Base-by-base conservation (phyloP, 2,113 vertebrate species). In the Polyodon spathula region DNA sequence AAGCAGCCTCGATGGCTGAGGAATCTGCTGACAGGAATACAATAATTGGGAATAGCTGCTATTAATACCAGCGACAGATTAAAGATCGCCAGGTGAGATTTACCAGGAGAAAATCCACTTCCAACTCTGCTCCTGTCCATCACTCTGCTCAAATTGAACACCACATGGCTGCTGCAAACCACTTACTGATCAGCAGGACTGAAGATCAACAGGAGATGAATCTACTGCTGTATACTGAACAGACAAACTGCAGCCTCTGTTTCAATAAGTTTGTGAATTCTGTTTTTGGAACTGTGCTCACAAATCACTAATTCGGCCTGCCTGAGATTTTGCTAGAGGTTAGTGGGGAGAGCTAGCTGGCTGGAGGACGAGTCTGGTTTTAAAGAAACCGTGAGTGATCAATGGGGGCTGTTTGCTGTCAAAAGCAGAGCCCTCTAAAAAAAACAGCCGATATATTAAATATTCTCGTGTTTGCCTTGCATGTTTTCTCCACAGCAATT, bases 11-110 rank as follows among this genome's bases (percentile, higher is more conserved):
- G 6, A 6, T 42, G 40, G 40, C 8, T 58, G 27, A 27, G 27
- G 27, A 27, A 27, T 27, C 27, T 27, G 1, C 27, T 58, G 56
- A 58, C 56, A 58, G 17, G 56, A 58, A 58, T 58, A 58, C 56
- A 58, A 44, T 58, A 58, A 58, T 58, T 41, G 27, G 56, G 40
- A 17, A 10, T 16, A 40, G 38, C 56, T 42, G 41, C 56, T 58
- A 44, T 44, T 58, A 27, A 44, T 42, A 42, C 56, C 40, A 16
- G 8, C 6, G 56, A 58, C 56, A 27, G 14, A 16, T 40, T 42
- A n/a, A 4, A 11, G 56, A 42, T 58, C 40, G 10, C 4, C 56
- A 58, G 40, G 40, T 58, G 56, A 17, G 56, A 4, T 9, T 17
- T 42, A 16, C 56, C 3, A n/a, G 4, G 1, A n/a, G 6, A 27